A percentile compares a stretch with the other conserved stretches of the same genome.
Evolutionary conservation across 2,888 invertebrate species (phyloP).

Genomic region (Fragum fragum): DNA sequence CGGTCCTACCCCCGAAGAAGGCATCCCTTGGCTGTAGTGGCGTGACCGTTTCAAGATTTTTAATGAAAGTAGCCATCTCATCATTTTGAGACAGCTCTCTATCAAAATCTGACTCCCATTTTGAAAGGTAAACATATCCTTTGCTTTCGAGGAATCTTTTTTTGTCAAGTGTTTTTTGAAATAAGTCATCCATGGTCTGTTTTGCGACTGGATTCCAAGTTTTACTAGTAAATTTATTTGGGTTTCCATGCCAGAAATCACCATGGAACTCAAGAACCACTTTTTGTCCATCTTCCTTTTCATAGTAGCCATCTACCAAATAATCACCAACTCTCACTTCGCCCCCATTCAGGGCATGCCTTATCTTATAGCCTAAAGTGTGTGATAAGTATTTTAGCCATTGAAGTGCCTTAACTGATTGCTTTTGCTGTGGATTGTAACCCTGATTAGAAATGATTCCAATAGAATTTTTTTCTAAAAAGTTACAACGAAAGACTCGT

Average conservation of each 20-base stretch:
- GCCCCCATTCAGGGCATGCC: slow-evolving; percentile 55
- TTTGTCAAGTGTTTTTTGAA: slow-evolving; percentile 48
- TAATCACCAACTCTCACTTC: slow-evolving; percentile 56
- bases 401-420: slow-evolving; percentile 58
- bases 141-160: slow-evolving; percentile 33
- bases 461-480: slow-evolving; percentile 36
- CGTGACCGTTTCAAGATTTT: slow-evolving; percentile 41
- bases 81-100: slow-evolving; percentile 43
- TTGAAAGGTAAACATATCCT: slow-evolving; percentile 59
- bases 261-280: slow-evolving; percentile 59
- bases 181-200: slow-evolving; percentile 52
- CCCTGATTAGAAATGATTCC: slow-evolving; percentile 58
- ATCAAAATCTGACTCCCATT: slow-evolving; percentile 73
- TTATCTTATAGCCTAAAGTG: slow-evolving; percentile 17
- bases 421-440: slow-evolving; percentile 55
- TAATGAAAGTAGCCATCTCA: slow-evolving; percentile 52
- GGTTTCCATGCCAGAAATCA: slow-evolving; percentile 58
- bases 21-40: slow-evolving; percentile 73
- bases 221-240: slow-evolving; percentile 34
- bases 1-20: slow-evolving; percentile 76
- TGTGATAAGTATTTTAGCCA: slow-evolving; percentile 55
- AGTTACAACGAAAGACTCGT: slow-evolving; percentile 46
- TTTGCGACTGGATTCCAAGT: slow-evolving; percentile 52
- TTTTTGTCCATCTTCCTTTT: slow-evolving; percentile 40
- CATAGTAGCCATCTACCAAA: slow-evolving; percentile 54